Base-by-base conservation (phyloP, 1,140 invertebrate species). In the Vollenhovia emeryi region DNA sequence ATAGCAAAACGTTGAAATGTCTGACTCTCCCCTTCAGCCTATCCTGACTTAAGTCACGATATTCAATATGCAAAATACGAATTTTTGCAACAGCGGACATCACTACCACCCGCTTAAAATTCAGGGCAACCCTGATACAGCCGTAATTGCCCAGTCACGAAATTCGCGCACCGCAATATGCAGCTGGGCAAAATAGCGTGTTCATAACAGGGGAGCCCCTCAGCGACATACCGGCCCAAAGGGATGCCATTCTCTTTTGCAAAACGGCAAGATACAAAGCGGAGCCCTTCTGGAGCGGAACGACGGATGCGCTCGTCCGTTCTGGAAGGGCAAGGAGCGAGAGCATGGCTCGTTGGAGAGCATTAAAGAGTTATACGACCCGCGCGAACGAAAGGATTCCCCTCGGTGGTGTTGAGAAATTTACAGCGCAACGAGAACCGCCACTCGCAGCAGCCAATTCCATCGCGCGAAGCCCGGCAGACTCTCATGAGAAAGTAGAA, bases 281-380 rank as follows among this genome's bases (percentile, higher is more conserved):
- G 43, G n/a, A 13, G 24, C 24, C 69, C 69, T 57, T 55, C 69
- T 73, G 69, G n/a, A 73, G 50, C 52, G 52, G 71, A 59, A 75
- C 50, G 71, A 75, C 74, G 75, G 50, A 62, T 48, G 59, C 59
- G 59, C 73, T 59, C 36, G 40, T 60, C 36, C 55, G 36, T n/a
- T 36, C 75, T 13, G 52, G 43, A 24, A 64, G 75, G 57, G 75
- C 59, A 78, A 66, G 75, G 43, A 79, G 60, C 59, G 43, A 48
- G 30, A 64, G 27, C n/a, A 79, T 18, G 30, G 43, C 75, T 79
- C 75, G 60, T 79, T 79, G 75, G 60, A 66, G 75, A 79, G 75
- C 75, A 79, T 79, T 79, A 79, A 79, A 79, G 75, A 79, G 59
- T 79, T 79, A 79, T 66, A 79, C 30, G 75, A 79, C 60, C 43